Evolutionary conservation across 2,888 invertebrate species (phyloP).

Genomic region (Arrhopalites spinosus): DNA sequence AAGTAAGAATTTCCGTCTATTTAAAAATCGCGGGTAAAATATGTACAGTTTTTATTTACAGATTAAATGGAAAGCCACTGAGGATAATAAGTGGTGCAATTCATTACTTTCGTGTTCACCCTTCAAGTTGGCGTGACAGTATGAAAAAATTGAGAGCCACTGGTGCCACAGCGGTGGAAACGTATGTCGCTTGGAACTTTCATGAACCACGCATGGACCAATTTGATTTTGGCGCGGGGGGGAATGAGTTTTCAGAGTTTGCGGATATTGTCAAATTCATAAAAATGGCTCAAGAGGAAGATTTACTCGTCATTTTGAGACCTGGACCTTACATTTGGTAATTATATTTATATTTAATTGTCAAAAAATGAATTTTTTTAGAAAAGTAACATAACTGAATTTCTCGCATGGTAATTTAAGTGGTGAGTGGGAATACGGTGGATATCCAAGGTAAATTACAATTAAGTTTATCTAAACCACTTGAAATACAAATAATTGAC

Average conservation of each 20-base stretch:
- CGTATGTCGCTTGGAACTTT: constrained; percentile 59
- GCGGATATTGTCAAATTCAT: constrained; percentile 60
- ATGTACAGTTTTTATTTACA: constrained; percentile 34
- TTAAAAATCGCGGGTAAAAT: neutral
- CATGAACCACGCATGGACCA: constrained; percentile 59
- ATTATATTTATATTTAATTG: constrained; percentile 55
- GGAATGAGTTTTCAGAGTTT: constrained; percentile 58
- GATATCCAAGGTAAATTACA: constrained; percentile 58
- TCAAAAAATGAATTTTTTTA: too few species aligned
- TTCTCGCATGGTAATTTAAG: constrained; percentile 56
- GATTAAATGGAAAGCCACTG: constrained; percentile 61
- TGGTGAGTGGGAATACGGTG: constrained; percentile 65
- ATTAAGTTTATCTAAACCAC: neutral
- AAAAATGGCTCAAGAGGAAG: constrained; percentile 61
- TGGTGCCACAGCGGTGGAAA: constrained; percentile 62
- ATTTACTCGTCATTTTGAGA: constrained; percentile 63
- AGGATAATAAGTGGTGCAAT: constrained; percentile 64
- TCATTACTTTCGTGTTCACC: constrained; percentile 64
- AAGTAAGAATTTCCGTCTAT: too few species aligned
- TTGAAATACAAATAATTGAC: neutral
- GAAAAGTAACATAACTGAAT: too few species aligned
- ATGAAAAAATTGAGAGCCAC: constrained; percentile 62
- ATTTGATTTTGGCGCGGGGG: constrained; percentile 59
- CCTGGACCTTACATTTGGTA: constrained; percentile 67
- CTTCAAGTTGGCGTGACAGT: constrained; percentile 63